Percentiles rank a stretch among this genome's conserved stretches.
Conservation (phyloP, 2,113 vertebrate species). For the Zosterops japonicus region DNA sequence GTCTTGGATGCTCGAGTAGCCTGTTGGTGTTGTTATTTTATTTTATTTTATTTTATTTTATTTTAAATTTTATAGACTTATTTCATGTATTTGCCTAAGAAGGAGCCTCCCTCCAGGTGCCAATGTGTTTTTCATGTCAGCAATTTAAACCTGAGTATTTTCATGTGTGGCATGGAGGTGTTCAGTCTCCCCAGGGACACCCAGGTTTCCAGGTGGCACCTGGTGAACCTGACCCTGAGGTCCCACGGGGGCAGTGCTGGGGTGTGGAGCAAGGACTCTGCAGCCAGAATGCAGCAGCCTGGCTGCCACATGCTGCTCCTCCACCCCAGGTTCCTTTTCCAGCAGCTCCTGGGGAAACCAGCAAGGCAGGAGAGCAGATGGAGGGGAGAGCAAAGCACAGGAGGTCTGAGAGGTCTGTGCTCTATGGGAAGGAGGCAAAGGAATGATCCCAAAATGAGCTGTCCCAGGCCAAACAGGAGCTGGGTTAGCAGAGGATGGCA, state of each 20-base stretch:
- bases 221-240: neutral
- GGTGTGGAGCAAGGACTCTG: neutral
- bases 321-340: fast-evolving
- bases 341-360: neutral
- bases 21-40: neutral
- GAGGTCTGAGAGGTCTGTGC: neutral
- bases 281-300: neutral
- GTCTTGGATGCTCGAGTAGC: neutral
- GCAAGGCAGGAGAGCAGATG: neutral
- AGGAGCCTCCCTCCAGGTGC: neutral
- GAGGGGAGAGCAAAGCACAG: neutral
- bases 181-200: neutral
- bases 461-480: neutral
- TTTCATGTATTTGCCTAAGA: fast-evolving
- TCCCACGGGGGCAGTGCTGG: neutral
- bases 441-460: neutral
- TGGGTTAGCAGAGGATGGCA: neutral
- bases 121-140: neutral
- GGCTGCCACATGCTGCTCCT: neutral
- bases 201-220: neutral
- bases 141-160: neutral
- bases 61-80: neutral
- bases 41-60: too few relatives aligned
- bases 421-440: neutral
- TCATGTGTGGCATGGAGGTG: neutral